These are phyloP conservation scores for Chamaetylas fuelleborni DNA, from an alignment of 2,113 vertebrate species.

Conservation along the genomic window DNA sequence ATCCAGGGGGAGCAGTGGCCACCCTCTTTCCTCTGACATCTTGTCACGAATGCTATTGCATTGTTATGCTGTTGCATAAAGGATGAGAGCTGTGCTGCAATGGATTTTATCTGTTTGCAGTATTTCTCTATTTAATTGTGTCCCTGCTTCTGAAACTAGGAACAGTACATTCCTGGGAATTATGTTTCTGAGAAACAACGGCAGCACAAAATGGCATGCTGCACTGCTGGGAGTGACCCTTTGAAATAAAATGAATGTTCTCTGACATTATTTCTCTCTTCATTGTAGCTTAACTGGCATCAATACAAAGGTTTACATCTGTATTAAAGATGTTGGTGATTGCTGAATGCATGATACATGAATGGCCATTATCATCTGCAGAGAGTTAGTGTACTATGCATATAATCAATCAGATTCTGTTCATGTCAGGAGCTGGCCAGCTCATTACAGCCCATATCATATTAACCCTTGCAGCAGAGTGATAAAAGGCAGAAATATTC, in stretches of 20 bases:
- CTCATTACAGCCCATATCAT: constrained; percentile 29
- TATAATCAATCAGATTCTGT: constrained; percentile 75
- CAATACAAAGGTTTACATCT: constrained; percentile 76
- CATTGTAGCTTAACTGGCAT: constrained; percentile 75
- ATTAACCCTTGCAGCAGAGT: constrained; percentile 69
- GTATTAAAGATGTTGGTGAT: constrained; percentile 82
- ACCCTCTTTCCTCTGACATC: neutral
- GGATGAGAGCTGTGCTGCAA: neutral
- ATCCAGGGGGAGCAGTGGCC: neutral
- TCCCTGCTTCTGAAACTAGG: constrained; percentile 43
- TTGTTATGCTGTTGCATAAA: neutral
- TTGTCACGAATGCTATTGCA: neutral
- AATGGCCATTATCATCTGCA: constrained; percentile 75
- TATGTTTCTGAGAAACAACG: constrained; percentile 42
- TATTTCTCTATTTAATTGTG: constrained; percentile 52
- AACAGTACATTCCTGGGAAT: constrained; percentile 36
- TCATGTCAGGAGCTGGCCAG: constrained; percentile 73
- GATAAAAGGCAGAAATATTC: constrained; percentile 44
- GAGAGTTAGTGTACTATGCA: constrained; percentile 73
- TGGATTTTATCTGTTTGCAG: constrained; percentile 44
- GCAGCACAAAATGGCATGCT: constrained; percentile 51
- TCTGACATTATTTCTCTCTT: constrained; percentile 66
- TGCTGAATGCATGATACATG: constrained; percentile 73
- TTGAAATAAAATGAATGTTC: constrained; percentile 75
- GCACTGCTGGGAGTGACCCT: constrained; percentile 67